Evolutionary conservation across 2,797 vertebrate species (phyloP), one percentile per base, ranked within the genome.

Genomic region (Luscinia megarhynchos): DNA sequence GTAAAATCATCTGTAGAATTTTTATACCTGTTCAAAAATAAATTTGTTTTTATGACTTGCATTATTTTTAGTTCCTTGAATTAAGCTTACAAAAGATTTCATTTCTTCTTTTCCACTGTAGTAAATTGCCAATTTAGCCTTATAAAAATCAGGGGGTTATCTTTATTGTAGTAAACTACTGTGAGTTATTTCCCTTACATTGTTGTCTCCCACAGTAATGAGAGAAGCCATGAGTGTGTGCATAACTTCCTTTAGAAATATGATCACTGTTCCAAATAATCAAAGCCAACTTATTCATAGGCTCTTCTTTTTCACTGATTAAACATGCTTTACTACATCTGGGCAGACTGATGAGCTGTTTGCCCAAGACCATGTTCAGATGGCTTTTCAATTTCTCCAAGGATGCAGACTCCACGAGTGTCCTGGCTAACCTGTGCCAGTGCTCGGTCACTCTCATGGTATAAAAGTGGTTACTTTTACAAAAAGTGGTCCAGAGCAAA

Each of bases 11-110:
- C 62, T 80, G 79, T 51, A 70, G 89, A 85, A 83, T 90, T 93
- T 90, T 95, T 89, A 69, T 73, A 94, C 57, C 66, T 84, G 59
- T 79, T 93, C 70, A 94, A 91, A 95, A 91, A 78, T 87, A 93
- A 88, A 95, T 92, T 94, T 92, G 43, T 89, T 89, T 90, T 95
- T 92, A 92, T 86, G 20, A 62, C 29, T 64, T 50, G 66, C 46
- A 79, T 94, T 94, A 48, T 94, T 91, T 88, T 86, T 51, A 78
- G 63, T 50, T 93, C 20, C 54, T 84, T 90, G 83, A 95, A 93
- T 91, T 90, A 92, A 85, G 69, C 43, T 91, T 74, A 87, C 51
- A 84, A 53, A 89, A 79, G 69, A 82, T 88, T 94, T 86, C 40
- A 82, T 73, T 86, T 66, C 50, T 84, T n/a, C 55, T 83, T 85